Base-by-base conservation (phyloP, 2,113 vertebrate species). In the Callionymus lyra region DNA sequence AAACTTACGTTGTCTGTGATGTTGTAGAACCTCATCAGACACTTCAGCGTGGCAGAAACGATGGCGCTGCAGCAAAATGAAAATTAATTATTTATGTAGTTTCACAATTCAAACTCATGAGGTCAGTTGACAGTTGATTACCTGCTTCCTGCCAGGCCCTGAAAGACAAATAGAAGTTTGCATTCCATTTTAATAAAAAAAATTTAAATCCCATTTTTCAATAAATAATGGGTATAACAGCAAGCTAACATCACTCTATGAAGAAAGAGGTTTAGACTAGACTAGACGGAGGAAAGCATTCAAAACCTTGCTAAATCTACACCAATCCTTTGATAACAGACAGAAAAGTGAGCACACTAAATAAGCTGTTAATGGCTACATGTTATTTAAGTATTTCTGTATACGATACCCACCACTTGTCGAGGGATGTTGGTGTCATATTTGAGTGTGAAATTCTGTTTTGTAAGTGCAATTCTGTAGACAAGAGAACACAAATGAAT, bases 131-230 rank as follows among this genome's bases (percentile, higher is more conserved):
- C 4, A 39, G 10, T 0, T 0, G 12, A 44, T 74, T 65, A 89
- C 88, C 88, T 89, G 71, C 88, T 89, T 43, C 88, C 88, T 50
- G 88, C 88, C 6, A 89, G 78, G 17, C 88, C 88, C 88, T 89
- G 41, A 1, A 59, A 31, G 12, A 50, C 43, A 53, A 19, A 79
- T 2, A 63, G 6, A 59, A 2, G 51, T n/a, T n/a, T n/a, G 2
- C 50, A 0, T 1, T 4, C 18, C 15, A 34, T 27, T 38, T 38
- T 2, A 5, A 9, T 38, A 8, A 44, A 32, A 8, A 1, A 34
- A 2, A 8, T 44, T 44, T 44, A 10, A 16, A 5, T n/a, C 27
- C 27, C 8, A 6, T 34, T 16, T 18, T 15, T 31, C 18, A 34
- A 10, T 19, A 27, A 27, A 27, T 27, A 27, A 27, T 27, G 21